Conservation (phyloP, 2,888 invertebrate species). For the Xestia sexstrigata region DNA sequence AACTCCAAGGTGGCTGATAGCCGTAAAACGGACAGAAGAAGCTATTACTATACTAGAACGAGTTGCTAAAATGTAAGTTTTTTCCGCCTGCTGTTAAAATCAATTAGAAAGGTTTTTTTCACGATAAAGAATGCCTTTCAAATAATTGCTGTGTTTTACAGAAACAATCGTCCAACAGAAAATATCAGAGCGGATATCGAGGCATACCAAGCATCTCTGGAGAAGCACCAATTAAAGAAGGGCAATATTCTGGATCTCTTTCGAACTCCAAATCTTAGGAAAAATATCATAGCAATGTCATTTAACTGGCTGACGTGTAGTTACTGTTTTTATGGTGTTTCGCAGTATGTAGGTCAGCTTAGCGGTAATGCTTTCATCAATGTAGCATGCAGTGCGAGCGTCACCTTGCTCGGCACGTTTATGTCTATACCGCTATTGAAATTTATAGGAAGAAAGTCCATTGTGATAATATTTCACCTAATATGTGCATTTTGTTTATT, state of each 20-base stretch:
- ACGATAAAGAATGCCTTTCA: neutral
- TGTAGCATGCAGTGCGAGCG: conserved; percentile 94
- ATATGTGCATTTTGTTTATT: conserved; percentile 92
- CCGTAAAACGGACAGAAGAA: conserved; percentile 92
- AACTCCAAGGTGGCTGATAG: conserved; percentile 95
- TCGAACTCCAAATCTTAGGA: conserved; percentile 93
- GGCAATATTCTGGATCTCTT: conserved; percentile 92
- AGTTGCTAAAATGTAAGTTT: conserved; percentile 90
- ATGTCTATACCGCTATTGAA: conserved; percentile 92
- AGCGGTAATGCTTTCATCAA: conserved; percentile 95
- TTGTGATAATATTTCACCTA: conserved; percentile 92
- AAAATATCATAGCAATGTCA: conserved; percentile 93
- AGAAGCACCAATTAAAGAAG: conserved; percentile 81
- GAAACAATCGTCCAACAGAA: conserved; percentile 88
- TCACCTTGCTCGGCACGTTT: conserved; percentile 91
- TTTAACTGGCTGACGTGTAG: conserved; percentile 96
- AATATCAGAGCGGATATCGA: conserved; percentile 85
- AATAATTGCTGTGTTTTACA: conserved; percentile 69
- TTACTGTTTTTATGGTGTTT: conserved; percentile 94
- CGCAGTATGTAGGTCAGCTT: conserved; percentile 95
- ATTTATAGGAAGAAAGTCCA: conserved; percentile 92
- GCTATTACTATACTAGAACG: conserved; percentile 92
- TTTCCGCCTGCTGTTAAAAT: too few species aligned
- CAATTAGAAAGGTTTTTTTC: neutral
- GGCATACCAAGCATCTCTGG: conserved; percentile 75